Conservation (phyloP, 2,888 invertebrate genomes). For the Cheilosia impressa region DNA sequence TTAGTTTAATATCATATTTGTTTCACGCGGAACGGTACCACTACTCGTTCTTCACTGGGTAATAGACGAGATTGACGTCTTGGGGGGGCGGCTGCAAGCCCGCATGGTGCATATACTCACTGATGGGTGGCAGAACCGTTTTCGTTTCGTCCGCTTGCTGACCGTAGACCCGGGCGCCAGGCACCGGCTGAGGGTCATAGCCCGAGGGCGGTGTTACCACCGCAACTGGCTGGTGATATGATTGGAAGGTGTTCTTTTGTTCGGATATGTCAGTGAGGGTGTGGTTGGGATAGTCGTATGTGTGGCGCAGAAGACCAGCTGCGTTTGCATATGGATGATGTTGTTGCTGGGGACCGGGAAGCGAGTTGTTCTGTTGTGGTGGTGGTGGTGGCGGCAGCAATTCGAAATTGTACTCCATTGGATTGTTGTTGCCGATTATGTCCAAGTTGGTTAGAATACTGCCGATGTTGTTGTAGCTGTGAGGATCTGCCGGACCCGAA, state of each 20-base stretch:
- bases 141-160: constrained; percentile 81
- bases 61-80: constrained; percentile 82
- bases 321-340: constrained; percentile 78
- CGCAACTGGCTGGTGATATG: constrained; percentile 78
- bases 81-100: constrained; percentile 79
- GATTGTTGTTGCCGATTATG: constrained; percentile 82
- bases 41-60: constrained; percentile 83
- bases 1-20: constrained; percentile 72
- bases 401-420: constrained; percentile 83
- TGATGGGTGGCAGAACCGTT: constrained; percentile 82
- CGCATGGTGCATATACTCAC: constrained; percentile 83
- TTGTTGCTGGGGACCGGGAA: constrained; percentile 76
- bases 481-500: constrained; percentile 78
- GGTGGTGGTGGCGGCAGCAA: constrained; percentile 79
- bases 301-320: constrained; percentile 80
- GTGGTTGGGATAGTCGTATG: constrained; percentile 78
- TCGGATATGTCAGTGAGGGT: constrained; percentile 79
- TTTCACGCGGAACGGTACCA: constrained; percentile 15
- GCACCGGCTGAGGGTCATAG: constrained; percentile 77
- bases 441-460: constrained; percentile 83
- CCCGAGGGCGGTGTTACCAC: constrained; percentile 71
- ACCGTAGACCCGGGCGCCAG: constrained; percentile 80
- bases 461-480: constrained; percentile 83
- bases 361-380: constrained; percentile 75
- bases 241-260: constrained; percentile 82